phyloP scores from a whole-genome alignment of 1,140 invertebrate genomes.

The Stegodyphus mimosarum region DNA sequence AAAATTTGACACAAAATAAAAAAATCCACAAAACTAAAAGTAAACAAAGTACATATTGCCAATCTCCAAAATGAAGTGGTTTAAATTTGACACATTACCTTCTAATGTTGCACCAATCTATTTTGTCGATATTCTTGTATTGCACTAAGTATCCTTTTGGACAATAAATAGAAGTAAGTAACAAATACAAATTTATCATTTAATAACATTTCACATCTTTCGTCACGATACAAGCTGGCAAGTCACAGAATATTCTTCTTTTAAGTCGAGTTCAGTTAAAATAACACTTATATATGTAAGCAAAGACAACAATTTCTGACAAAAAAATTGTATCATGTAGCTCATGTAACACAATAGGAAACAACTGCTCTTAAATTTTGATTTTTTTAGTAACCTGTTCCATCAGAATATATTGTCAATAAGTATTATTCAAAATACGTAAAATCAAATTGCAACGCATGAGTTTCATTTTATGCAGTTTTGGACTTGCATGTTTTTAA shows the following conservation, averaged over 20 bases:
- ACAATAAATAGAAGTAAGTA: slow-evolving; percentile 21
- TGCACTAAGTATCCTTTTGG: slow-evolving; percentile 3
- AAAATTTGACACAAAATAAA: neutral
- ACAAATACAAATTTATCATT: neutral
- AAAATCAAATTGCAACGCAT: too few relatives aligned
- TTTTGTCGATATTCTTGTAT: neutral
- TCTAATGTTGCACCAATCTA: neutral
- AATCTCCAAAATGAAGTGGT: neutral
- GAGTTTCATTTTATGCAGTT: too few relatives aligned
- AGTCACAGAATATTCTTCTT: neutral
- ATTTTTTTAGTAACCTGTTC: too few relatives aligned
- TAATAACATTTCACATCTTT: neutral
- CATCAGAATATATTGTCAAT: too few relatives aligned
- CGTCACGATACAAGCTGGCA: neutral
- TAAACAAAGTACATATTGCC: neutral
- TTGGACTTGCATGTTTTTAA: too few relatives aligned
- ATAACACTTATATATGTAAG: neutral
- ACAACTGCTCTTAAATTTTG: too few relatives aligned
- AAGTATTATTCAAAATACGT: too few relatives aligned
- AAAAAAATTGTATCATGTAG: neutral
- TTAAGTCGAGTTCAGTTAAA: neutral
- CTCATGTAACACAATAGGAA: neutral
- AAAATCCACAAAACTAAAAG: neutral
- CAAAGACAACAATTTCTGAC: neutral
- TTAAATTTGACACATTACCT: neutral